Evolutionary conservation across 2,113 vertebrate species (phyloP).

Genomic region (Charina bottae): DNA sequence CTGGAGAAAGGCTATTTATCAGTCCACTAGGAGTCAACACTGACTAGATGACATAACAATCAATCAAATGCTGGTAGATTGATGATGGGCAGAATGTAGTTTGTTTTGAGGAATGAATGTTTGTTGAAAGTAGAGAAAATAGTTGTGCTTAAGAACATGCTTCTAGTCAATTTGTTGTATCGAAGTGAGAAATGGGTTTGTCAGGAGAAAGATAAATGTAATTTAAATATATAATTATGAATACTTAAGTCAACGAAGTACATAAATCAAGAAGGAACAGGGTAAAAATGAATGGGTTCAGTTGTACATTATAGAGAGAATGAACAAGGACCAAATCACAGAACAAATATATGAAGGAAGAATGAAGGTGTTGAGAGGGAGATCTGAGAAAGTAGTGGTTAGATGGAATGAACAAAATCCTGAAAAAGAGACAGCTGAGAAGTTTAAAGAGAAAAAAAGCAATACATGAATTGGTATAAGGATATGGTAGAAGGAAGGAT

Average conservation of each 20-base stretch:
- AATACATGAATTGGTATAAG: not conserved
- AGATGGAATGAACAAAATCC: not conserved
- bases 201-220: not conserved
- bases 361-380: not conserved
- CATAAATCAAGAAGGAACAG: not conserved
- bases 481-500: not conserved
- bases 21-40: not conserved
- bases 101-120: not conserved
- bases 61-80: not conserved
- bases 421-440: not conserved
- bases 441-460: not conserved
- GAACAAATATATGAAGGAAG: not conserved
- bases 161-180: not conserved
- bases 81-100: not conserved
- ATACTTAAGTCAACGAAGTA: not conserved
- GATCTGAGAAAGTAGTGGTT: not conserved
- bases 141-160: not conserved
- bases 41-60: not conserved
- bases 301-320: not conserved
- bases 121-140: not conserved
- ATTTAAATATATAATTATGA: not conserved
- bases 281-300: not conserved
- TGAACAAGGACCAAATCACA: not conserved
- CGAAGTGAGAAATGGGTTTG: not conserved
- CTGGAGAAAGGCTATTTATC: not conserved